phyloP scores from a whole-genome alignment of 2,888 invertebrate species.

The Lasius platythorax region DNA sequence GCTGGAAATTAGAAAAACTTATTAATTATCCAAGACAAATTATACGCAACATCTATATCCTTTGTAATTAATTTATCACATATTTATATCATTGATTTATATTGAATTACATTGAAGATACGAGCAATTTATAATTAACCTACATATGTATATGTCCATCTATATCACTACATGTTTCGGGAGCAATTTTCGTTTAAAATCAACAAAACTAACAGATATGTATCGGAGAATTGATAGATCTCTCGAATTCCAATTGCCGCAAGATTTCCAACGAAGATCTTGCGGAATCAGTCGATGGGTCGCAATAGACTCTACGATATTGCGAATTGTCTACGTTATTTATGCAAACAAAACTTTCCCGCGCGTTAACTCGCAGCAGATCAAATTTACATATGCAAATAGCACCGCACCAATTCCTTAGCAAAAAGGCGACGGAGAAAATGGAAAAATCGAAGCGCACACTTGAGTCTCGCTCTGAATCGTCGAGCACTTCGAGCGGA shows the following conservation, averaged over 20 bases:
- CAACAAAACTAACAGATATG: conserved; percentile 21
- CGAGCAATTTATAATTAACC: neutral
- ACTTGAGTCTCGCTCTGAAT: conserved; percentile 14
- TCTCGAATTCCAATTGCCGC: conserved; percentile 43
- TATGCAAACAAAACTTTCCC: conserved; percentile 51
- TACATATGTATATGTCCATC: neutral
- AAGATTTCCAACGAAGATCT: conserved; percentile 44
- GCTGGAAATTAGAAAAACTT: neutral
- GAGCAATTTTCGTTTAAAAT: conserved; percentile 15
- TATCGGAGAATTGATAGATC: conserved; percentile 15
- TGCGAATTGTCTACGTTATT: conserved; percentile 56
- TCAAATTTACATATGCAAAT: conserved; percentile 58
- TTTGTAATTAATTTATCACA: neutral
- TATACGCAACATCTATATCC: neutral
- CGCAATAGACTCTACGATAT: conserved; percentile 48
- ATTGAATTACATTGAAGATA: neutral
- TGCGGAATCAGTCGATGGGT: conserved; percentile 33
- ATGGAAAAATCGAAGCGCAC: conserved; percentile 40
- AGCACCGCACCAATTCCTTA: conserved; percentile 44
- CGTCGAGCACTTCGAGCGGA: neutral
- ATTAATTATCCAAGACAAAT: neutral
- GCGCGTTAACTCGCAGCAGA: conserved; percentile 52
- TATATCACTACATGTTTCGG: neutral
- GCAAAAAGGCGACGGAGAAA: conserved; percentile 27
- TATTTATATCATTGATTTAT: neutral